Conservation (phyloP, 2,797 vertebrate genomes). For the Molothrus aeneus region DNA sequence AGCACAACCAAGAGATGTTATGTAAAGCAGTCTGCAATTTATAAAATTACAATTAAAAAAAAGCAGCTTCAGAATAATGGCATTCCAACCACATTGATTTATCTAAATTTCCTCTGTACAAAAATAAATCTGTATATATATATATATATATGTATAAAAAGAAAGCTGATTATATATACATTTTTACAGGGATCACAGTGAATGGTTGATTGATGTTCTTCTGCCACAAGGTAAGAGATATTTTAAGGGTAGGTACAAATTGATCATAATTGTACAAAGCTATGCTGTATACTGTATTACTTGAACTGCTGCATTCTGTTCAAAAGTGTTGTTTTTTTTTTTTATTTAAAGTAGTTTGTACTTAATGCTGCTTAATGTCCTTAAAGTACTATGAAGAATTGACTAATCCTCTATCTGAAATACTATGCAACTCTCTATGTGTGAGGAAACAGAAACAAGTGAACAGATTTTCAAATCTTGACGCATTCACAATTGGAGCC, state of each 20-base stretch:
- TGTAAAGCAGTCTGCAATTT: slow-evolving; percentile 23
- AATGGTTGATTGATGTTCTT: slow-evolving; percentile 98
- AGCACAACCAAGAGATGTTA: slow-evolving; percentile 7
- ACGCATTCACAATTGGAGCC: not conserved
- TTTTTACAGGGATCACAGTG: slow-evolving; percentile 89
- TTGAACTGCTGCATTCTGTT: not conserved
- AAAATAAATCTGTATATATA: not conserved
- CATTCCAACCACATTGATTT: not conserved
- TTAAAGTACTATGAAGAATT: not conserved
- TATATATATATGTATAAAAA: not conserved
- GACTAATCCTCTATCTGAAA: not conserved
- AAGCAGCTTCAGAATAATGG: slow-evolving; percentile 24
- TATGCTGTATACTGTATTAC: not conserved
- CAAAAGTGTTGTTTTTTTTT: not conserved
- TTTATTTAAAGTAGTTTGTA: not conserved
- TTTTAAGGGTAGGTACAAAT: slow-evolving; percentile 57
- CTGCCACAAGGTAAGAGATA: slow-evolving; percentile 93
- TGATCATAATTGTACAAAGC: not conserved
- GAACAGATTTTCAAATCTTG: not conserved
- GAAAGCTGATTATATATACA: slow-evolving; percentile 22
- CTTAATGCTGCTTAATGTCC: not conserved
- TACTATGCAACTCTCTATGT: not conserved
- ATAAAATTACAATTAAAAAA: slow-evolving; percentile 30
- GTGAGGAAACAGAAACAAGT: not conserved
- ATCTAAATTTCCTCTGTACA: not conserved